Evolutionary conservation across 37 sponge, comb jelly and placozoan species (phyloP).

Genomic region (Aplysina aerophoba): DNA sequence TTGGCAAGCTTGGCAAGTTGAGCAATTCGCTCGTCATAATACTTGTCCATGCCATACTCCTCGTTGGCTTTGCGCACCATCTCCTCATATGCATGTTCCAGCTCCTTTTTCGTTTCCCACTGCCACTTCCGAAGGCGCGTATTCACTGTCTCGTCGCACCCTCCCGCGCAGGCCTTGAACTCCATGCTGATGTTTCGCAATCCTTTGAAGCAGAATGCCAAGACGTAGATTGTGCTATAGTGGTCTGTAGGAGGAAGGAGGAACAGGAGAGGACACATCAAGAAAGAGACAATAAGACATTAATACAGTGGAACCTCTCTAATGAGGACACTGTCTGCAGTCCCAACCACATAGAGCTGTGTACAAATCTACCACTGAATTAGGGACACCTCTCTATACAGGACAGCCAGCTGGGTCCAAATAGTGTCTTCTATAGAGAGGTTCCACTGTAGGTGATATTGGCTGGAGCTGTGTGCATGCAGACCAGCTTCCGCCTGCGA

Average conservation of each 20-base stretch:
- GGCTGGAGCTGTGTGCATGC: too few species aligned
- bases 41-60: conserved; percentile 30
- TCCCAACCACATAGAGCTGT: too few species aligned
- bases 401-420: too few species aligned
- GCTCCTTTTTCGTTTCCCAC: conserved; percentile 8
- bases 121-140: conserved; percentile 15
- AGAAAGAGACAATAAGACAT: too few species aligned
- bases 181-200: conserved; percentile 45
- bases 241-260: not conserved
- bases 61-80: conserved; percentile 50
- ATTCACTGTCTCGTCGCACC: conserved; percentile 38
- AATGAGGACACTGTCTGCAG: too few species aligned
- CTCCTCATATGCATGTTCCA: conserved; percentile 66
- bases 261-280: not conserved
- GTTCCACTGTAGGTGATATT: not conserved
- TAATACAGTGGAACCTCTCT: too few species aligned
- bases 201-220: conserved; percentile 33
- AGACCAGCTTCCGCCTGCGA: not conserved
- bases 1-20: not conserved
- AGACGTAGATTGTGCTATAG: not conserved
- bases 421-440: too few species aligned
- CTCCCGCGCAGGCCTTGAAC: conserved; percentile 42
- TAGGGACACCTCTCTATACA: too few species aligned
- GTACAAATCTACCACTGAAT: too few species aligned
- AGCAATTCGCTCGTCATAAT: not conserved